Evolutionary conservation across 2,113 vertebrate genomes (phyloP).

Genomic region (Ictalurus punctatus): DNA sequence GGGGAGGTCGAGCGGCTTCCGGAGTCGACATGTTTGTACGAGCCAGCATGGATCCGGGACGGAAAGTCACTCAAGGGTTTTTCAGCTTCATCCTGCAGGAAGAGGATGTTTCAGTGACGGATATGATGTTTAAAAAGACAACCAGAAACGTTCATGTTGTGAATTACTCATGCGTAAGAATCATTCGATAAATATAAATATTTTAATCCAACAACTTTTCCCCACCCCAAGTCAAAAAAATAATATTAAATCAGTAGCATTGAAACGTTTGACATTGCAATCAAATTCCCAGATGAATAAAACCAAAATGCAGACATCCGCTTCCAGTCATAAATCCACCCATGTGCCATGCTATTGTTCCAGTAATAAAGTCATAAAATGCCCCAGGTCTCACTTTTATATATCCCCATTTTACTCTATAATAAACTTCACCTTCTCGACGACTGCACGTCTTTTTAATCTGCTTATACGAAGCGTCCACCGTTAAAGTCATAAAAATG

Average conservation of each 20-base stretch:
- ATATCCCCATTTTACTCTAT: not conserved
- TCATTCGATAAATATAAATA: not conserved
- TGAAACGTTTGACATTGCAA: not conserved
- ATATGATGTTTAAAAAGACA: not conserved
- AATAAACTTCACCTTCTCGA: not conserved
- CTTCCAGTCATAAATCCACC: not conserved
- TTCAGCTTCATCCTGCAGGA: conserved; percentile 40
- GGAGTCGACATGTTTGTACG: conserved; percentile 64
- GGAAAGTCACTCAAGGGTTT: not conserved
- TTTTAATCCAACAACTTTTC: not conserved
- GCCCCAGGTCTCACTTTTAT: not conserved
- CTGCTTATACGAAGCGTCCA: not conserved
- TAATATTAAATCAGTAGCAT: not conserved
- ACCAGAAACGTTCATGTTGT: not conserved
- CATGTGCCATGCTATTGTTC: not conserved
- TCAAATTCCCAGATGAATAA: not conserved
- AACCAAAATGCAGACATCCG: not conserved
- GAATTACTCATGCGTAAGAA: not conserved
- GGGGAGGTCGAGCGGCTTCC: conserved; percentile 41
- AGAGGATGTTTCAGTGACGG: not conserved
- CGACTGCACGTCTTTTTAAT: not conserved
- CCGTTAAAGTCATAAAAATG: not conserved
- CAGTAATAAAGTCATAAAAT: not conserved
- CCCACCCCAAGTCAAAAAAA: not conserved
- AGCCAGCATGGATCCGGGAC: conserved; percentile 24